Percentiles rank a stretch among this genome's conserved stretches.
Conservation (phyloP, 2,113 vertebrate species). For the Eurypyga helias region DNA sequence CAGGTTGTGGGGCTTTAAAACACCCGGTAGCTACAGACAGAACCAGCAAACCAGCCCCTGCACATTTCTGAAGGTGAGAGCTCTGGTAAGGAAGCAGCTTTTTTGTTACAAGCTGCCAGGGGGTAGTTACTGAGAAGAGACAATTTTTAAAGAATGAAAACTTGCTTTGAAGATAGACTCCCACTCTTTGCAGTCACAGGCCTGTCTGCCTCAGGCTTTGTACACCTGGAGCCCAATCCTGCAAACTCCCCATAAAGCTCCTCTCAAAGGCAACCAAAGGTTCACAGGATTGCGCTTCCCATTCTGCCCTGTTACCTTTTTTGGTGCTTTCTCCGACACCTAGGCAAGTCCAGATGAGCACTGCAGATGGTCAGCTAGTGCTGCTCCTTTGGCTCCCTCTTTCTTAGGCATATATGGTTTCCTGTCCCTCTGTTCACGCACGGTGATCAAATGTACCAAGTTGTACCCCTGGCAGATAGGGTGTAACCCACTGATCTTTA, state of each 20-base stretch:
- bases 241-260: neutral
- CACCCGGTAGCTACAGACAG: neutral
- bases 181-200: neutral
- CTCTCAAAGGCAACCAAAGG: neutral
- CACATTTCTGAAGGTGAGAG: neutral
- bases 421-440: neutral
- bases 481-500: neutral
- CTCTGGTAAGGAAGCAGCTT: neutral
- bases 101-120: slow-evolving; percentile 6
- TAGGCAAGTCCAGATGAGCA: neutral
- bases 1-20: neutral
- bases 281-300: neutral
- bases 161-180: slow-evolving; percentile 49
- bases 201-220: neutral
- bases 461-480: neutral
- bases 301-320: neutral
- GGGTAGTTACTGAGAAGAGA: slow-evolving; percentile 1
- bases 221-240: slow-evolving; percentile 44
- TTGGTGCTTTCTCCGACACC: neutral
- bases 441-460: neutral
- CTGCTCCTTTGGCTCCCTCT: neutral
- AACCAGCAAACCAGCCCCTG: neutral
- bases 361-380: neutral
- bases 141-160: slow-evolving; percentile 33
- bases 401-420: slow-evolving; percentile 1